phyloP scores from a whole-genome alignment of 2,113 vertebrate genomes.

The Onychostruthus taczanowskii region DNA sequence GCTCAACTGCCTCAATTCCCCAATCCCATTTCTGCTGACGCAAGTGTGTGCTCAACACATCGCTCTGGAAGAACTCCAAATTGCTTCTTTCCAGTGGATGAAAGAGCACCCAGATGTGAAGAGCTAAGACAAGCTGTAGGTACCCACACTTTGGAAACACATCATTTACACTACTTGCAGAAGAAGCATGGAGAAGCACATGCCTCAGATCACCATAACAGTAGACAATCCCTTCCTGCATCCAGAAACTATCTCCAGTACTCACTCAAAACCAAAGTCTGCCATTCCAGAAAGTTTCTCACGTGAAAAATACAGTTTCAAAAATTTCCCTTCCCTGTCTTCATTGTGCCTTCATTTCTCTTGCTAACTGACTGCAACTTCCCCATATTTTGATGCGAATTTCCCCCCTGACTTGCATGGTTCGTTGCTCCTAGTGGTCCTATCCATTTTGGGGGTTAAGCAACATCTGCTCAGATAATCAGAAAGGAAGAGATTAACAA shows the following conservation, averaged over 20 bases:
- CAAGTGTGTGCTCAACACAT: accelerated
- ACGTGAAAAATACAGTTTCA: neutral
- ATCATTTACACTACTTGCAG: neutral
- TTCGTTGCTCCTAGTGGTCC: neutral
- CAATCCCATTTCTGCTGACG: neutral
- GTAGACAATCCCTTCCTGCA: neutral
- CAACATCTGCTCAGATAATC: neutral
- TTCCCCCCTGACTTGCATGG: neutral
- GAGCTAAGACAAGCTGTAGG: neutral
- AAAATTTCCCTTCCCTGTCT: neutral
- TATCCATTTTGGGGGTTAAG: neutral
- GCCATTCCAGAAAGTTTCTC: neutral
- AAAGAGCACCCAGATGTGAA: neutral
- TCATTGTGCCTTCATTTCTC: neutral
- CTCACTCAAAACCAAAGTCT: neutral
- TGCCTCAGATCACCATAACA: neutral
- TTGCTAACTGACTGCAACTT: neutral
- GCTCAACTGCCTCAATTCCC: neutral
- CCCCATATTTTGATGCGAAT: neutral
- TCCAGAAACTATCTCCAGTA: neutral
- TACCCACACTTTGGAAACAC: neutral
- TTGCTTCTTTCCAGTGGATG: neutral
- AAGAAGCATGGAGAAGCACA: accelerated
- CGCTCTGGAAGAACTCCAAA: neutral
- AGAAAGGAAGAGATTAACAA: slow-evolving; percentile 12